Percentiles rank a stretch among this genome's conserved stretches.
Evolutionary conservation across 2,888 invertebrate species (phyloP).

Genomic region (Mesochorus sp.): DNA sequence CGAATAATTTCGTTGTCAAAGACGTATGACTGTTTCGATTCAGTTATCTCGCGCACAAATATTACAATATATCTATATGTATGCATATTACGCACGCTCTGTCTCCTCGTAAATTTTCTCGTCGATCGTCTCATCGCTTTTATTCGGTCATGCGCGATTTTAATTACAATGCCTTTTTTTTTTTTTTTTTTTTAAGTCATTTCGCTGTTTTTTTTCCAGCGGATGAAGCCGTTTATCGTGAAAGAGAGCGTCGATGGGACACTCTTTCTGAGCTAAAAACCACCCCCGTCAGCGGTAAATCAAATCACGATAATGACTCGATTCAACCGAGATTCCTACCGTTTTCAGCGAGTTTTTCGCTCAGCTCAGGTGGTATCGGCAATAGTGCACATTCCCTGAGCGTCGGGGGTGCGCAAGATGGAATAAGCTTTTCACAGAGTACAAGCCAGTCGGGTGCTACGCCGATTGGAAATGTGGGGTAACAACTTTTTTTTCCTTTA

Average conservation of each 20-base stretch:
- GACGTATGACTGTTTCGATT: slow-evolving; percentile 27
- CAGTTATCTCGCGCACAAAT: background rate
- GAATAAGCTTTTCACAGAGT: slow-evolving; percentile 76
- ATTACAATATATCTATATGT: no score
- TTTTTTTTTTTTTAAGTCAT: background rate
- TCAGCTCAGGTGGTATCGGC: slow-evolving; percentile 68
- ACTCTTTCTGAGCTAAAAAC: slow-evolving; percentile 71
- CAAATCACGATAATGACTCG: slow-evolving; percentile 59
- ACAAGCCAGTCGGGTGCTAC: slow-evolving; percentile 67
- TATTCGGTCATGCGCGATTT: slow-evolving; percentile 29
- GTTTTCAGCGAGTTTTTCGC: slow-evolving; percentile 75
- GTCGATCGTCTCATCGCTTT: slow-evolving; percentile 19
- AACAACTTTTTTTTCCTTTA: no score
- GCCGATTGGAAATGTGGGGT: slow-evolving; percentile 68
- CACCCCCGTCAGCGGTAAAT: slow-evolving; percentile 44
- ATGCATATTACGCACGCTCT: background rate
- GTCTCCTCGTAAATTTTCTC: background rate
- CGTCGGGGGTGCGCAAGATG: slow-evolving; percentile 71
- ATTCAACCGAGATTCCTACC: slow-evolving; percentile 74
- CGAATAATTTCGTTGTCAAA: slow-evolving; percentile 48
- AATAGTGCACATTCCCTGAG: slow-evolving; percentile 76
- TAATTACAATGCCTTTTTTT: slow-evolving; percentile 32
- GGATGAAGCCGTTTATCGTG: slow-evolving; percentile 69
- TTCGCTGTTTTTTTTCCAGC: slow-evolving; percentile 3
- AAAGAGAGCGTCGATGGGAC: slow-evolving; percentile 70